Evolutionary conservation across 2,888 invertebrate species (phyloP), one percentile per base, ranked within the genome.

Genomic region (Anorthoa munda): DNA sequence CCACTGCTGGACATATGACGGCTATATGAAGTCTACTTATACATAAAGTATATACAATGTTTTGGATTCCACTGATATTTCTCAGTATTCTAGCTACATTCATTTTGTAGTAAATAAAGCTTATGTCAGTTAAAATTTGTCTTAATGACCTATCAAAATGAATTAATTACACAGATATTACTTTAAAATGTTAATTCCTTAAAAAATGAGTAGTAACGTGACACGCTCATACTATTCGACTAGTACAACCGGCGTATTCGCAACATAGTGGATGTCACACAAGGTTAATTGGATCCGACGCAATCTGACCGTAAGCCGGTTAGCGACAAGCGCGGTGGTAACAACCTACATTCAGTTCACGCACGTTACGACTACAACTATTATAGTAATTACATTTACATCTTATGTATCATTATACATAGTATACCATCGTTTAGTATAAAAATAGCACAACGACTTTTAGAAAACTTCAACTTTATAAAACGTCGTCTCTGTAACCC

Each of bases 251-350:
- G 18, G 4, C 56, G 39, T 39, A 9, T 9, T 39, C 39, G 53
- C 21, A 48, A 45, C 68, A 56, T 71, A 68, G 79, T 66, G 59
- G 46, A 69, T 61, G 64, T 58, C 55, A 66, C 72, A 26, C 77
- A 55, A 79, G 71, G 81, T 21, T 80, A 80, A 80, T 77, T 55
- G 80, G 80, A 81, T 80, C 61, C 21, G 12, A 61, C 73, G 55
- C 70, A 70, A 70, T 75, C 72, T 63, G 51, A n/a, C 67, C 23
- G 64, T 66, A 77, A 80, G 56, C 80, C 80, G 59, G 77, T 72
- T 76, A 81, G 77, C 68, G 74, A 13, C 26, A 5, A 13, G 1
- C 7, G 15, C 53, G 23, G 23, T 18, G 2, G 9, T 23, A 2
- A 67, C 68, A 17, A 39, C 65, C 61, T 64, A 60, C 50, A 61